Conservation (phyloP, 2,888 invertebrate species). For the Eretmocerus hayati region DNA sequence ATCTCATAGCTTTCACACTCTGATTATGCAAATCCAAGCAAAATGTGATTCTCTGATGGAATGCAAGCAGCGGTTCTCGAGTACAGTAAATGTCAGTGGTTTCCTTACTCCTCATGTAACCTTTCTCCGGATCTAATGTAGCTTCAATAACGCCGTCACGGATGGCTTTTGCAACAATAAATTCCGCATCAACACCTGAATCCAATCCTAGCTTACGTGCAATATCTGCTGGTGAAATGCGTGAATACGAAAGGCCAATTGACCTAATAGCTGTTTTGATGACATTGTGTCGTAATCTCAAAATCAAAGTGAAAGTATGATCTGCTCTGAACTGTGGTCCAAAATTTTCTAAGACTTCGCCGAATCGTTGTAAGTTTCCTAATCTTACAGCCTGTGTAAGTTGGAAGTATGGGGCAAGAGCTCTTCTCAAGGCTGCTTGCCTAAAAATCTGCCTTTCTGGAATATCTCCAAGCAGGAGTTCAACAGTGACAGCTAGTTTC, state of each 20-base stretch:
- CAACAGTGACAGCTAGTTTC: conserved; percentile 90
- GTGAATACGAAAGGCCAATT: conserved; percentile 92
- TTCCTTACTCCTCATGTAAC: conserved; percentile 96
- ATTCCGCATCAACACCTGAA: conserved; percentile 96
- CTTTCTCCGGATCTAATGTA: conserved; percentile 88
- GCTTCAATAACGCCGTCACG: conserved; percentile 98
- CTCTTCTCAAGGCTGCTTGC: conserved; percentile 79
- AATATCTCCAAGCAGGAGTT: conserved; percentile 91
- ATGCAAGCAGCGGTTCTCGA: conserved; percentile 89
- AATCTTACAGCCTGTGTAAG: conserved; percentile 93
- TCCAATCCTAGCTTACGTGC: conserved; percentile 89
- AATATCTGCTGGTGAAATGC: conserved; percentile 92
- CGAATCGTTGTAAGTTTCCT: conserved; percentile 90
- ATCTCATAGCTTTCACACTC: conserved; percentile 98
- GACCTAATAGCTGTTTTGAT: conserved; percentile 97
- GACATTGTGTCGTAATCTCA: conserved; percentile 94
- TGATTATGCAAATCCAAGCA: conserved; percentile 97
- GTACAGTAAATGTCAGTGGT: conserved; percentile 96
- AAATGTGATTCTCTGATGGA: conserved; percentile 94
- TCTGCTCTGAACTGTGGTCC: conserved; percentile 88
- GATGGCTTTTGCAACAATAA: conserved; percentile 96
- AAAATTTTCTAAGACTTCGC: conserved; percentile 85
- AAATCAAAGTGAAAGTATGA: conserved; percentile 91
- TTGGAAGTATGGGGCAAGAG: conserved; percentile 92
- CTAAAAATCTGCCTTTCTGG: conserved; percentile 94